phyloP scores from a whole-genome alignment of 2,888 invertebrate genomes.

The Lithophane leautieri region DNA sequence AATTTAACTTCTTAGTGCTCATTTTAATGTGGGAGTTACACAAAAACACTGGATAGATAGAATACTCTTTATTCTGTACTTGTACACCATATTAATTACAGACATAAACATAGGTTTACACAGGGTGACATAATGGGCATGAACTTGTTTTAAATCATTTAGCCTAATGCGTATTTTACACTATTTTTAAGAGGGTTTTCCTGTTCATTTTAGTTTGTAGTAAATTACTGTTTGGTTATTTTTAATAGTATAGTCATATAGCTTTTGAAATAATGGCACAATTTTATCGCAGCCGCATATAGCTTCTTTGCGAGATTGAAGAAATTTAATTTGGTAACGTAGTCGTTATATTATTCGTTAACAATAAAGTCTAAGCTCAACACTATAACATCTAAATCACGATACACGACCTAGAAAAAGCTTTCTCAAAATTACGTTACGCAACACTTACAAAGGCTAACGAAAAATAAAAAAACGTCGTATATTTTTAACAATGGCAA shows the following conservation, averaged over 20 bases:
- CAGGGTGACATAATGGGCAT: not conserved
- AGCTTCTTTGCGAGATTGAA: not conserved
- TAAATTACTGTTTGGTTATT: not conserved
- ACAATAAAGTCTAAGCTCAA: slow-evolving; percentile 19
- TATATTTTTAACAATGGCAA: slow-evolving; percentile 54
- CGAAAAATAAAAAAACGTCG: slow-evolving; percentile 35
- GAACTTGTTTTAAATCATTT: not conserved
- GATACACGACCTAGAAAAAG: slow-evolving; percentile 25
- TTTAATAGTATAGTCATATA: not conserved
- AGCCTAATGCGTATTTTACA: not conserved
- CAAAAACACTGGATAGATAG: not conserved
- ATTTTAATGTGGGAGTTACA: not conserved
- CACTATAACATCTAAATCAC: slow-evolving; percentile 20
- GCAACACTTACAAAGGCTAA: slow-evolving; percentile 32
- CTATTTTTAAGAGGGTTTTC: not conserved
- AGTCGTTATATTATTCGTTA: not conserved
- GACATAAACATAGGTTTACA: not conserved
- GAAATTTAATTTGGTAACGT: slow-evolving; percentile 11
- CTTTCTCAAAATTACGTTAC: slow-evolving; percentile 56
- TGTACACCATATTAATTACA: not conserved
- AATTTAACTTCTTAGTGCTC: not conserved
- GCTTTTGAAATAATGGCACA: not conserved
- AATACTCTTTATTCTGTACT: not conserved
- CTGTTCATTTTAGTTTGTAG: not conserved
- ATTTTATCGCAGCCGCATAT: not conserved